These are phyloP conservation scores for Siniperca obscura DNA, from an alignment of 2,797 vertebrate genomes.

Conservation along the genomic window DNA sequence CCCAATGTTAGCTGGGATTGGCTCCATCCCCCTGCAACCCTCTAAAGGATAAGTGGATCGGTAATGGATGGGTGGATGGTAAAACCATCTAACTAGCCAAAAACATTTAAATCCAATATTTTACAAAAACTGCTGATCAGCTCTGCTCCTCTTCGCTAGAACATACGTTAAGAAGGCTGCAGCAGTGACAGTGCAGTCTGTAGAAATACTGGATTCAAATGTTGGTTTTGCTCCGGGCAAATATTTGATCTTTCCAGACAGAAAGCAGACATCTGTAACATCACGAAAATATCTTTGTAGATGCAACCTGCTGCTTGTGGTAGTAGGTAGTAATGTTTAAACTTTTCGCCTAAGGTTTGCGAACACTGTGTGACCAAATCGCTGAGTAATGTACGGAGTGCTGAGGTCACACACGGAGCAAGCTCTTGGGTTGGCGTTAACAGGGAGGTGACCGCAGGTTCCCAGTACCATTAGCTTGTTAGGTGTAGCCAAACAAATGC, in stretches of 20 bases:
- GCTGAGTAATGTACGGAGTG: not conserved
- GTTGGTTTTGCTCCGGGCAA: slow-evolving; percentile 21
- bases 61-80: not conserved
- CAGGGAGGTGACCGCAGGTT: not conserved
- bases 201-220: slow-evolving; percentile 7
- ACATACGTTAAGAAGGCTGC: too few relatives aligned
- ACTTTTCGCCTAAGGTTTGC: not conserved
- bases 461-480: not conserved
- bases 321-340: not conserved
- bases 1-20: too few relatives aligned
- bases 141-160: too few relatives aligned
- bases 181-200: too few relatives aligned
- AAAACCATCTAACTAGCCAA: not conserved
- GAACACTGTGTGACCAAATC: too few relatives aligned
- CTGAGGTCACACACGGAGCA: not conserved
- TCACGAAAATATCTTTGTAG: slow-evolving; percentile 27
- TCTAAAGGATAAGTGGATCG: not conserved
- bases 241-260: slow-evolving; percentile 26
- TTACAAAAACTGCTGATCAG: not conserved
- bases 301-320: not conserved
- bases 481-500: not conserved
- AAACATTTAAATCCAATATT: not conserved
- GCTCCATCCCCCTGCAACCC: not conserved
- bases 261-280: slow-evolving; percentile 31
- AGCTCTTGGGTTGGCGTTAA: not conserved